Base-by-base conservation (phyloP, 2,797 vertebrate species). In the Hydrocynus forskahlii region DNA sequence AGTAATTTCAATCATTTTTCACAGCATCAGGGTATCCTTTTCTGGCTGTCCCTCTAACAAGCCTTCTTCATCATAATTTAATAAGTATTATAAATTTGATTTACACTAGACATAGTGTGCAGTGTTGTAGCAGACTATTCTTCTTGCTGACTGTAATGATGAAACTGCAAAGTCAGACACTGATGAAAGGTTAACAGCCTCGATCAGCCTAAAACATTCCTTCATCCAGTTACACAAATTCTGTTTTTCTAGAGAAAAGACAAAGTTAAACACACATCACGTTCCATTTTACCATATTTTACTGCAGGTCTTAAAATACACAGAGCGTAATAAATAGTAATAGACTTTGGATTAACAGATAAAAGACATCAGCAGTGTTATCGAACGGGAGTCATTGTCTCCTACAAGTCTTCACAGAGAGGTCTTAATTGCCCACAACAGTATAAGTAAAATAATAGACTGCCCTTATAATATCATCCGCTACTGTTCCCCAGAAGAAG, bases 231-330 rank as follows among this genome's bases (percentile, higher is more conserved):
- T 48, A 23, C 54, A 72, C n/a, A 64, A 6, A 66, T 69, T 83
- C 84, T 69, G 72, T 55, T 45, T 76, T 73, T 75, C 35, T 69
- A 14, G 64, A 80, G 59, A 74, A 85, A 81, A 75, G 54, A 64
- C 0, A 3, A 35, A 3, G 35, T 35, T 40, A 21, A 77, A 76
- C 55, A 60, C 45, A 72, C 76, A 83, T 81, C 50, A 50, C 55
- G 75, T 82, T 78, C 74, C 48, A 82, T 76, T 73, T 81, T 74
- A 55, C 40, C 68, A 14, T 19, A 52, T 50, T 64, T 76, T 17
- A 43, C 69, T 50, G 17, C 38, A 19, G 16, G 16, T 43, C 38
- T 21, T 40, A 68, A 43, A 57, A 38, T 73, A 38, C 25, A 6
- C 25, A 6, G 7, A 48, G 14, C 21, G 45, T 12, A 10, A 19